Base-by-base conservation (phyloP, 2,797 vertebrate genomes). In the Trachops cirrhosus region DNA sequence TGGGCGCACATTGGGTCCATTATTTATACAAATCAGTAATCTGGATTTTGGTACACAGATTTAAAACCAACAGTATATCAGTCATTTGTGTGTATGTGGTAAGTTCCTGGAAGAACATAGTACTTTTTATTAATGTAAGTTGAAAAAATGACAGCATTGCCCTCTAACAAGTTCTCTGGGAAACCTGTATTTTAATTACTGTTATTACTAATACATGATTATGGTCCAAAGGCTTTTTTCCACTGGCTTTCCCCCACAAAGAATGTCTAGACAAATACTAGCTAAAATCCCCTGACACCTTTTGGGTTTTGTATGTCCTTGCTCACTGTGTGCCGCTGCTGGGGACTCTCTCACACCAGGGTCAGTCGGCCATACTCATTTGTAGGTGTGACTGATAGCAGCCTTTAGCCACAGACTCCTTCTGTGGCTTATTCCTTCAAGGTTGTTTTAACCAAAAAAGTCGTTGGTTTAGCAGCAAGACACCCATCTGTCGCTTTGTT, bases 131-230 rank as follows among this genome's bases (percentile, higher is more conserved):
- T 96, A 97, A 85, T 89, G 70, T 96, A 84, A 94, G 74, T 83
- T 95, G 70, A 87, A 97, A 97, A 93, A 98, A 92, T 97, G 97
- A 91, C 77, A 48, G 96, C 96, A 84, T 98, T 98, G 98, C 97
- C 97, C 98, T 98, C 96, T 98, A 86, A 96, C 97, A 95, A 68
- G 97, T 98, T 97, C 96, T 96, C 91, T 98, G 95, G 83, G 64
- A 96, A 97, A 97, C 54, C 73, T 85, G 44, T 95, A 64, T 93
- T 62, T 89, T 91, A 88, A 77, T 97, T 73, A 10, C 44, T 52
- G 3, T 74, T 68, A 46, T 37, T 96, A 6, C 67, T 97, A 73
- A 41, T 93, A 39, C 2, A 46, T 84, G 48, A 79, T 95, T 94
- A 97, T 97, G 95, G 29, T 97, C 96, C 96, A 97, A 98, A 98